These are phyloP conservation scores for Diachasma alloeum DNA, from an alignment of 1,140 invertebrate genomes.

Conservation along the genomic window DNA sequence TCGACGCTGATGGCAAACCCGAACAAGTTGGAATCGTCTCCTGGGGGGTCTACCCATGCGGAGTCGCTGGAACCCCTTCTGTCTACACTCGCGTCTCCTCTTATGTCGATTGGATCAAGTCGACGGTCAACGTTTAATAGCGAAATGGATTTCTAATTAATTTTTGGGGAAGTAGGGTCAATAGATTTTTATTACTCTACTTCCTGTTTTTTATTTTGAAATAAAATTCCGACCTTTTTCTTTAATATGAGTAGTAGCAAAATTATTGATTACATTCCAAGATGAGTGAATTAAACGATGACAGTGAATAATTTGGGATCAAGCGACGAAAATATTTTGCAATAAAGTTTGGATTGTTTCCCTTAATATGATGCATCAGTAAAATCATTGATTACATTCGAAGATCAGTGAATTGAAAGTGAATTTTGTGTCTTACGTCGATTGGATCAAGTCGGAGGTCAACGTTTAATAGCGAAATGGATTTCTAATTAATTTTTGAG, in stretches of 20 bases:
- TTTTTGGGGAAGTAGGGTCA: neutral
- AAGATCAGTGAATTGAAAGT: too few species aligned
- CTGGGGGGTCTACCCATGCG: conserved; percentile 62
- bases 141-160: neutral
- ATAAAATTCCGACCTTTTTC: too few species aligned
- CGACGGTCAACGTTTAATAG: neutral
- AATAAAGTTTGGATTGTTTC: too few species aligned
- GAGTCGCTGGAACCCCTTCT: conserved; percentile 41
- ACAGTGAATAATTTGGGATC: too few species aligned
- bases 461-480: neutral
- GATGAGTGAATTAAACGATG: too few species aligned
- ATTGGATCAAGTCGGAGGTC: conserved; percentile 44
- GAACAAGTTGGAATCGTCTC: conserved; percentile 60
- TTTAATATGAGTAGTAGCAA: too few species aligned
- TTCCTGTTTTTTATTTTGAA: neutral
- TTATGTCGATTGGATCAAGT: conserved; percentile 50
- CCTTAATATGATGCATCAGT: too few species aligned
- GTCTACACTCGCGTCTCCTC: conserved; percentile 56
- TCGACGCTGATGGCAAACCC: conserved; percentile 30
- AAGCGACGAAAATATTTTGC: too few species aligned
- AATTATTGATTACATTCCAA: too few species aligned
- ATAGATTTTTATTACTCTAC: too few species aligned
- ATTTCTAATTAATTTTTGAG: neutral
- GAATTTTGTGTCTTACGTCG: conserved; percentile 45
- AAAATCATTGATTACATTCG: too few species aligned